Conservation (phyloP, 2,888 invertebrate species). For the Liopterus haemorrhoidalis region DNA sequence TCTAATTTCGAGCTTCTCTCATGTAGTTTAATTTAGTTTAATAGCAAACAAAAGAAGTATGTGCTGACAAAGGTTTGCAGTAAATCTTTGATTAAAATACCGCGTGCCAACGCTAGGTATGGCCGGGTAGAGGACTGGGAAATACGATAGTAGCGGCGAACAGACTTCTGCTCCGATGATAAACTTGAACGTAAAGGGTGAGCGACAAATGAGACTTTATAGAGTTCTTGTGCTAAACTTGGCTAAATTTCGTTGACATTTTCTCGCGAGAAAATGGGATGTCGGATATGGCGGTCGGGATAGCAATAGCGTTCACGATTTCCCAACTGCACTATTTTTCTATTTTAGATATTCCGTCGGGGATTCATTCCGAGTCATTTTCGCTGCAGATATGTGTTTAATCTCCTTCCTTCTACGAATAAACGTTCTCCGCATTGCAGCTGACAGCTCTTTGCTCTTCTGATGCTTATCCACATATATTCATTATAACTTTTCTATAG, state of each 20-base stretch:
- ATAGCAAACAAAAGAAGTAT: too few species aligned
- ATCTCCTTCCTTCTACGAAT: constrained; percentile 20
- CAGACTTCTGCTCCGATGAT: too few species aligned
- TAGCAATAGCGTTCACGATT: constrained; percentile 21
- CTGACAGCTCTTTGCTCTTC: constrained; percentile 18
- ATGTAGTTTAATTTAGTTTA: too few species aligned
- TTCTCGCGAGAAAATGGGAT: too few species aligned
- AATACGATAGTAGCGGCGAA: too few species aligned
- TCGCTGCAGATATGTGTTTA: constrained; percentile 22
- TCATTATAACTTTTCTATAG: constrained; percentile 21
- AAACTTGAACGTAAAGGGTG: constrained; percentile 17
- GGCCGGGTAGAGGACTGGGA: too few species aligned
- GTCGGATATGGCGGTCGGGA: too few species aligned
- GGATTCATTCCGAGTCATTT: constrained; percentile 21
- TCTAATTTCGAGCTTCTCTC: too few species aligned
- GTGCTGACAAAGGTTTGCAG: too few species aligned
- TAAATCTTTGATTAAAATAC: too few species aligned
- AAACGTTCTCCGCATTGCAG: constrained; percentile 16
- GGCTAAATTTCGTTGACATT: constrained; percentile 11
- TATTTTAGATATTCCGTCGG: constrained; percentile 23
- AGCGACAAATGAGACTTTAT: constrained; percentile 24
- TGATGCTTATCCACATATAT: constrained; percentile 7
- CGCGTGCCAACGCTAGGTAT: too few species aligned
- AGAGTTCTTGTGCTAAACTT: constrained; percentile 21
- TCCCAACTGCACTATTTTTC: constrained; percentile 24